phyloP scores from a whole-genome alignment of 2,113 vertebrate genomes.

The Calidris pugnax region DNA sequence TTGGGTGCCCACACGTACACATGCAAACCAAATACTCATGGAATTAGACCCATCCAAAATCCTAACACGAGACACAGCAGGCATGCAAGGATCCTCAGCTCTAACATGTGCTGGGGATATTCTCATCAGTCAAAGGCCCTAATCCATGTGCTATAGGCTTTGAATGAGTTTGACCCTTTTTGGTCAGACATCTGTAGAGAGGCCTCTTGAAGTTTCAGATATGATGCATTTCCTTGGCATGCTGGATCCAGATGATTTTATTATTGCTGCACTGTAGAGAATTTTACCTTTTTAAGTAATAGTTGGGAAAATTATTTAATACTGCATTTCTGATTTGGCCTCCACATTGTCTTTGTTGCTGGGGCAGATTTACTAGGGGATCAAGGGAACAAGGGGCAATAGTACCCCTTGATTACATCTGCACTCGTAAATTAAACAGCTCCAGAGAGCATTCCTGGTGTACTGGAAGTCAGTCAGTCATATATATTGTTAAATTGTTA shows the following conservation, averaged over 20 bases:
- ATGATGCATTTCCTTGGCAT: constrained; percentile 67
- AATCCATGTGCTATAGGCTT: neutral
- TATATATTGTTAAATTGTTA: constrained; percentile 48
- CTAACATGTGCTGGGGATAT: constrained; percentile 21
- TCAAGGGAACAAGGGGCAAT: constrained; percentile 37
- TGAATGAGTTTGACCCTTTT: constrained; percentile 52
- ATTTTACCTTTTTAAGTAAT: constrained; percentile 62
- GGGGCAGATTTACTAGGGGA: constrained; percentile 54
- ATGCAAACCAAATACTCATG: neutral
- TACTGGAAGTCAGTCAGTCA: constrained; percentile 40
- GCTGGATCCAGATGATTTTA: constrained; percentile 75
- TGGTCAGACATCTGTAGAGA: constrained; percentile 73
- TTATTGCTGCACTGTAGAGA: constrained; percentile 56
- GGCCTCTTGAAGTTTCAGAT: constrained; percentile 68
- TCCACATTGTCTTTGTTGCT: constrained; percentile 40
- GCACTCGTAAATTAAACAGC: constrained; percentile 37
- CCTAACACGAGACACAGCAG: neutral
- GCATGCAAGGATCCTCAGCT: neutral
- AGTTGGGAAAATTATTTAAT: constrained; percentile 71
- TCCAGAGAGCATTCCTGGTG: constrained; percentile 24
- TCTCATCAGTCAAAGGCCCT: constrained; percentile 36
- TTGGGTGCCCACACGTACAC: neutral
- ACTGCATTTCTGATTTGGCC: constrained; percentile 68
- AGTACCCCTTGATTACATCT: constrained; percentile 16
- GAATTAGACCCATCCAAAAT: neutral